Percentiles rank a stretch among this genome's conserved stretches.
These are phyloP conservation scores for Sphaeramia orbicularis DNA, from an alignment of 2,797 vertebrate genomes.

Conservation along the genomic window DNA sequence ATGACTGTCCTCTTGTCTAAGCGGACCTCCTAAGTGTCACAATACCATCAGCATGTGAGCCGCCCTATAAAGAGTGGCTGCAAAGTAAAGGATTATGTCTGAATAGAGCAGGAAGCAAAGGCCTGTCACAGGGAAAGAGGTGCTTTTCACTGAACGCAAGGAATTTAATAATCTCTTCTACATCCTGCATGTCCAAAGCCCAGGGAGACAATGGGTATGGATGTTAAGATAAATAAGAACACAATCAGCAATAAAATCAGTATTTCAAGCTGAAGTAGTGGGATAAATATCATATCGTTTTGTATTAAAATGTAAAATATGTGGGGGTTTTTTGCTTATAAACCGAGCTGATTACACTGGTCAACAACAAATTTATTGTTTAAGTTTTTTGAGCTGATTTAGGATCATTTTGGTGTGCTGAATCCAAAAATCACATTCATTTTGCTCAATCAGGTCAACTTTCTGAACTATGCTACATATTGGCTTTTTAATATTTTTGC, in stretches of 20 bases:
- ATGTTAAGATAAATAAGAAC: slow-evolving; percentile 1
- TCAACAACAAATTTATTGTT: no score
- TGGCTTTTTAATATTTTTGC: no score
- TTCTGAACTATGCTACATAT: no score
- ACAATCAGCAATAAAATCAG: neutral
- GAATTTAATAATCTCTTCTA: slow-evolving; percentile 71
- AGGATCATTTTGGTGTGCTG: no score
- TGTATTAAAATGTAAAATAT: no score
- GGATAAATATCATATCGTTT: no score
- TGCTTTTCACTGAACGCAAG: slow-evolving; percentile 63
- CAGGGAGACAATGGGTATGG: slow-evolving; percentile 5
- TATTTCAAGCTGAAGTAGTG: neutral
- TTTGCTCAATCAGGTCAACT: no score
- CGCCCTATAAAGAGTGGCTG: slow-evolving; percentile 50
- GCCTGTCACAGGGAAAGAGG: slow-evolving; percentile 46
- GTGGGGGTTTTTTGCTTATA: no score
- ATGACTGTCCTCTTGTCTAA: slow-evolving; percentile 62
- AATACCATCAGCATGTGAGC: slow-evolving; percentile 66
- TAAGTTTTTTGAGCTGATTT: no score
- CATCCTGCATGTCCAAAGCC: slow-evolving; percentile 50
- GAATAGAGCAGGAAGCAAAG: slow-evolving; percentile 65
- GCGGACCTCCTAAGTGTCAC: slow-evolving; percentile 51
- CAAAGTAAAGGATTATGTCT: slow-evolving; percentile 66
- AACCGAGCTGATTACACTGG: no score
- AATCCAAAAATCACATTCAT: no score